Evolutionary conservation across 1,140 invertebrate genomes (phyloP).

Genomic region (Tetranychus cinnabarinus): DNA sequence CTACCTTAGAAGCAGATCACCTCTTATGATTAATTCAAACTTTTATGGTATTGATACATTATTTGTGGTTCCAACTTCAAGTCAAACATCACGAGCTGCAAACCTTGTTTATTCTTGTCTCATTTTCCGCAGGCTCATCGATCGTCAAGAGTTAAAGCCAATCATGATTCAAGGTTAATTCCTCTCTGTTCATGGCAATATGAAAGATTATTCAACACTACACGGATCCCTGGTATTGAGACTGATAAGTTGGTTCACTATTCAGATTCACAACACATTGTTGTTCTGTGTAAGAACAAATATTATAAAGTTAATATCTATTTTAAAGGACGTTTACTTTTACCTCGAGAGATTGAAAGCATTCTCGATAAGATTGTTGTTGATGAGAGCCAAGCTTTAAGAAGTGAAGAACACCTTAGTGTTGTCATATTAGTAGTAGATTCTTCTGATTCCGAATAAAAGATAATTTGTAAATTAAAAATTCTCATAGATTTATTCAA

Average conservation of each 20-base stretch:
- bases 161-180: constrained; percentile 70
- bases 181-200: constrained; percentile 96
- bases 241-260: constrained; percentile 39
- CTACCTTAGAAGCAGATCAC: constrained; percentile 71
- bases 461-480: too few relatives aligned
- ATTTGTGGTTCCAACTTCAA: constrained; percentile 46
- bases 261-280: constrained; percentile 73
- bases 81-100: constrained; percentile 73
- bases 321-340: constrained; percentile 51
- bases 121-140: constrained; percentile 61
- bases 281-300: constrained; percentile 74
- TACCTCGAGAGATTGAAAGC: constrained; percentile 66
- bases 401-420: constrained; percentile 65
- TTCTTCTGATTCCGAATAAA: too few relatives aligned
- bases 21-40: constrained; percentile 94
- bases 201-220: constrained; percentile 87
- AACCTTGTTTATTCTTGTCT: constrained; percentile 59
- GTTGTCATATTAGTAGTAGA: too few relatives aligned
- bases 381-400: constrained; percentile 37
- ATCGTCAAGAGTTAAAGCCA: constrained; percentile 78
- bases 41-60: constrained; percentile 94
- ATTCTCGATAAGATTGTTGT: constrained; percentile 69
- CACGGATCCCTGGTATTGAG: constrained; percentile 72
- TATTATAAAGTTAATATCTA: constrained; percentile 87
- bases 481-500: too few relatives aligned